Base-by-base conservation (phyloP, 2,113 vertebrate genomes). In the Heterochromis multidens region DNA sequence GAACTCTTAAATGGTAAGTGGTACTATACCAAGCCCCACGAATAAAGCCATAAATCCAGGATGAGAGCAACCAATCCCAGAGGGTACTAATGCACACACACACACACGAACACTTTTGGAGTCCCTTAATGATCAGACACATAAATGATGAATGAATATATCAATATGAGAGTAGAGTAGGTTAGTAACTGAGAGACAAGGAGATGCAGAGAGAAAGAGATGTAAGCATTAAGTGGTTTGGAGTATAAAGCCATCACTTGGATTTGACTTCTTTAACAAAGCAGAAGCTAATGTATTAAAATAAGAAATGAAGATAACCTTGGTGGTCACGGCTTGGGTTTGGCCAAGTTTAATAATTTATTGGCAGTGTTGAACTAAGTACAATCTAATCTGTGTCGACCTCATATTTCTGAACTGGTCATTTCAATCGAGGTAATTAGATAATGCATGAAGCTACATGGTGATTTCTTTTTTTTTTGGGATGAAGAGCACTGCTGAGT, bases 1-100 rank as follows among this genome's bases (percentile, higher is more conserved):
- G 92, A 93, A 88, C 92, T 94, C 87, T 94, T 93, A 95, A 95
- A 94, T 57, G 90, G 72, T 94, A 95, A 95, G 94, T 95, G 94
- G 90, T 94, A 87, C 83, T 77, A 93, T 82, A 89, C 81, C 81
- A 76, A 85, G 91, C 79, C 76, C 87, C 72, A 56, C 19, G 78
- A 86, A 93, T 91, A 89, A 93, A 93, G 86, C 89, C 82, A 89
- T 94, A 93, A 93, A 92, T 77, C 81, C 29, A 14, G 81, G 79
- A 90, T 90, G 91, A 94, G 89, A 92, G 92, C 63, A 83, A 87
- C 78, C 78, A 90, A 91, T 93, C 91, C 92, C 89, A 35, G 79
- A 83, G 90, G 91, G 88, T 14, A 13, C 83, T 62, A 74, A 52
- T 52, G 43, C 67, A 19, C 25, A 49, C 16, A 49, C 63, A 43